A percentile compares a stretch with the other conserved stretches of the same genome.
Evolutionary conservation across 2,888 invertebrate genomes (phyloP).

Genomic region (Polydrusus tereticollis): DNA sequence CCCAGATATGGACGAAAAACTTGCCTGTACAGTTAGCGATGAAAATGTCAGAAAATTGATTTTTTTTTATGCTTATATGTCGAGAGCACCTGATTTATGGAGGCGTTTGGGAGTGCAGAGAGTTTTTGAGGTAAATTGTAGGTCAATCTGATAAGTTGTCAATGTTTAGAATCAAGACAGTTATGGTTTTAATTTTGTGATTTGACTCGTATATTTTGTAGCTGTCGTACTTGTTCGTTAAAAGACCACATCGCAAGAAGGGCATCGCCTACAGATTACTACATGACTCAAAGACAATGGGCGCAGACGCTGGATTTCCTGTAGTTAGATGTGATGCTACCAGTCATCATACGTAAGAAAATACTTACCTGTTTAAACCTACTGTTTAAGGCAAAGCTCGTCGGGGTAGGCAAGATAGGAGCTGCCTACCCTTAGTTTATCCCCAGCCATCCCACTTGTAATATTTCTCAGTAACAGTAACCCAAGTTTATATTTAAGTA

Average conservation of each 20-base stretch:
- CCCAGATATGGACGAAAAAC: conserved; percentile 69
- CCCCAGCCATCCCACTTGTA: too few relatives aligned
- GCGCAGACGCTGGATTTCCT: conserved; percentile 67
- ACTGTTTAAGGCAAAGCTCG: too few relatives aligned
- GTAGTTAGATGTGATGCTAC: conserved; percentile 69
- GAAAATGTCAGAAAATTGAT: conserved; percentile 67
- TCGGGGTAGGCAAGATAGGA: too few relatives aligned
- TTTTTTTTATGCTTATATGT: conserved; percentile 70
- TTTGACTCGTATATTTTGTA: conserved; percentile 56
- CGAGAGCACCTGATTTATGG: conserved; percentile 68
- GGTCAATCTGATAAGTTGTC: too few relatives aligned
- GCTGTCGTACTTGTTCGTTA: conserved; percentile 69
- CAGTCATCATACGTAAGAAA: conserved; percentile 68
- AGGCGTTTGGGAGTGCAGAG: conserved; percentile 65
- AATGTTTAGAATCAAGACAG: too few relatives aligned
- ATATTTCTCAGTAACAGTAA: too few relatives aligned
- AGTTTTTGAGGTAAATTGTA: conserved; percentile 69
- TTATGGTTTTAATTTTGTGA: too few relatives aligned
- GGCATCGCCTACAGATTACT: conserved; percentile 69
- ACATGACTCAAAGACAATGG: conserved; percentile 64
- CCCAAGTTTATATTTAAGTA: too few relatives aligned
- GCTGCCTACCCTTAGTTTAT: too few relatives aligned
- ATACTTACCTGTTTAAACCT: too few relatives aligned
- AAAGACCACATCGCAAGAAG: conserved; percentile 67
- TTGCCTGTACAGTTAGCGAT: conserved; percentile 68